Evolutionary conservation across 2,113 vertebrate genomes (phyloP).

Genomic region (Apus apus): DNA sequence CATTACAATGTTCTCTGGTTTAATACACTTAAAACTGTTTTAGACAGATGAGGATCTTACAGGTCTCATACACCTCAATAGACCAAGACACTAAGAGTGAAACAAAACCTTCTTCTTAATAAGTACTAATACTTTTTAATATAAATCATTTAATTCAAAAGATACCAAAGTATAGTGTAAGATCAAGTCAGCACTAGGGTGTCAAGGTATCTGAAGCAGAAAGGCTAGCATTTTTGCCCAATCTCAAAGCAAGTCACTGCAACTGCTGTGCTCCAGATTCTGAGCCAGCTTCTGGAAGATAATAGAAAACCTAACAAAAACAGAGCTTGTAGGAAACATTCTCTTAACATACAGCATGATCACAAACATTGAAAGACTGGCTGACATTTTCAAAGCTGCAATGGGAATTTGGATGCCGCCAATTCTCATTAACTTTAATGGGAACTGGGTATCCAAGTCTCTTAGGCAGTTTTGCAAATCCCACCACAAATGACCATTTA

Average conservation of each 20-base stretch:
- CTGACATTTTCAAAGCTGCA: slow-evolving; percentile 69
- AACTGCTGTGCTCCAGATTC: not conserved
- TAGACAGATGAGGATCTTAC: not conserved
- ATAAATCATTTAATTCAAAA: not conserved
- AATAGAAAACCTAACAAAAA: slow-evolving; percentile 41
- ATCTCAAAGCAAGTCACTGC: slow-evolving; percentile 2
- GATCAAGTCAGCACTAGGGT: not conserved
- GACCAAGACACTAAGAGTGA: not conserved
- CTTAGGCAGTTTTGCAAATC: slow-evolving; percentile 63
- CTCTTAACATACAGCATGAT: slow-evolving; percentile 47
- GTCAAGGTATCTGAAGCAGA: not conserved
- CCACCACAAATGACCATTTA: slow-evolving; percentile 64
- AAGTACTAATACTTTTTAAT: not conserved
- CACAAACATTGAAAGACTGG: slow-evolving; percentile 57
- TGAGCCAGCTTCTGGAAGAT: not conserved
- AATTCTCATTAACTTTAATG: slow-evolving; percentile 69
- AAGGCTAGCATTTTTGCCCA: slow-evolving; percentile 2
- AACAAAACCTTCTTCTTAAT: not conserved
- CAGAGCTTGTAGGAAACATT: slow-evolving; percentile 45
- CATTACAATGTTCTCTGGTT: slow-evolving; percentile 58
- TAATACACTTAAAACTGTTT: slow-evolving; percentile 12
- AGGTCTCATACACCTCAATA: not conserved
- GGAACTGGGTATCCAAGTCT: slow-evolving; percentile 65
- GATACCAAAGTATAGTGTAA: not conserved
- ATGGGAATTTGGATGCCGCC: slow-evolving; percentile 62